Percentiles rank a stretch among this genome's conserved stretches.
Evolutionary conservation across 2,797 vertebrate genomes (phyloP).

Genomic region (Aeoliscus strigatus): DNA sequence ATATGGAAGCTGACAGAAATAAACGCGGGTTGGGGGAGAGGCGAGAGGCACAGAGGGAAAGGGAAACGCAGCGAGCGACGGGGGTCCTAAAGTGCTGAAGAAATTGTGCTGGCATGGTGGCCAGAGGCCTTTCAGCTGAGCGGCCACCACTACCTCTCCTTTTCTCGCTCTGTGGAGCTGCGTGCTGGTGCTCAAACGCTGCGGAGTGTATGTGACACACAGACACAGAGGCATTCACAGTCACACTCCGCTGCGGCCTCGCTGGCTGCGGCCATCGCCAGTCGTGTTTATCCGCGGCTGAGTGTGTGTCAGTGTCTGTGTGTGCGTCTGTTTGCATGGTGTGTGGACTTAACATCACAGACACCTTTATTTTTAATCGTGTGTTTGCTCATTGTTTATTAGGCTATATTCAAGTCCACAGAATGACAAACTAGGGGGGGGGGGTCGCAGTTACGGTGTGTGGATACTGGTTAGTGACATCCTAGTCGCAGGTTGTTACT

Average conservation of each 20-base stretch:
- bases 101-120: slow-evolving; percentile 75
- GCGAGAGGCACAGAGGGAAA: slow-evolving; percentile 49
- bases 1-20: slow-evolving; percentile 82
- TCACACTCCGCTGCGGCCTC: slow-evolving; percentile 18
- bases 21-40: slow-evolving; percentile 69
- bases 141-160: slow-evolving; percentile 54
- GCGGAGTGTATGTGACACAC: slow-evolving; percentile 37
- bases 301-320: too few species aligned
- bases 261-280: too few species aligned
- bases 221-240: slow-evolving; percentile 17
- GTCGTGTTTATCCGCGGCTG: too few species aligned
- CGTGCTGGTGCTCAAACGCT: slow-evolving; percentile 52
- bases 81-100: slow-evolving; percentile 65
- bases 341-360: slow-evolving; percentile 16
- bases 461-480: too few species aligned
- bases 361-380: slow-evolving; percentile 7
- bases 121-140: slow-evolving; percentile 71
- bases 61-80: slow-evolving; percentile 42
- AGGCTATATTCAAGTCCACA: too few species aligned
- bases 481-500: too few species aligned
- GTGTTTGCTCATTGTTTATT: too few species aligned
- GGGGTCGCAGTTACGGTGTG: too few species aligned
- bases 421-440: too few species aligned
- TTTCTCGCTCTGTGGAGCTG: slow-evolving; percentile 34
- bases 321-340: slow-evolving; percentile 5